Percentiles rank a stretch among this genome's conserved stretches.
Evolutionary conservation across 2,888 invertebrate genomes (phyloP).

Genomic region (Rhyacophila evoluta): DNA sequence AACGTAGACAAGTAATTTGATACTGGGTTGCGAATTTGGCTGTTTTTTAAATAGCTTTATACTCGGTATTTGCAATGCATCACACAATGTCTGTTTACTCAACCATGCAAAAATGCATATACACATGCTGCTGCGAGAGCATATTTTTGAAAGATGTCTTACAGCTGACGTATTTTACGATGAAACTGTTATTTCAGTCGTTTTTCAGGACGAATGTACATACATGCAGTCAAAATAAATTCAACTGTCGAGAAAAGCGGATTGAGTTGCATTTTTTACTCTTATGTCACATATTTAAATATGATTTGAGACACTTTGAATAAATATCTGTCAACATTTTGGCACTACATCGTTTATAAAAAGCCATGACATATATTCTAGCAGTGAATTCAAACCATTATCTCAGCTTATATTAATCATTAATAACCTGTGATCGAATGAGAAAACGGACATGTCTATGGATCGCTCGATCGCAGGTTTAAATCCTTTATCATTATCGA

Average conservation of each 20-base stretch:
- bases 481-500: too few relatives aligned
- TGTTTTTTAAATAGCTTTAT: neutral
- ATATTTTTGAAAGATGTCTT: constrained; percentile 11
- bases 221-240: neutral
- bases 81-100: neutral
- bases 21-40: neutral
- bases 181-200: neutral
- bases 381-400: too few relatives aligned
- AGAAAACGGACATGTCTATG: too few relatives aligned
- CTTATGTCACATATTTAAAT: neutral
- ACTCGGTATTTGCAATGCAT: neutral
- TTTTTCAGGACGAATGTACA: neutral
- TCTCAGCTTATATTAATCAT: too few relatives aligned
- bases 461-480: too few relatives aligned
- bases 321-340: too few relatives aligned
- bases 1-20: too few relatives aligned
- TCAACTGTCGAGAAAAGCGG: neutral
- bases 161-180: constrained; percentile 5
- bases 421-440: too few relatives aligned
- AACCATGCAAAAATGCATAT: neutral
- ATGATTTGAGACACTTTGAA: neutral
- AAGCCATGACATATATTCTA: too few relatives aligned
- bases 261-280: neutral
- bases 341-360: too few relatives aligned
- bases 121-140: neutral